Evolutionary conservation across 2,888 invertebrate species (phyloP).

Genomic region (Electrophaes corylata): DNA sequence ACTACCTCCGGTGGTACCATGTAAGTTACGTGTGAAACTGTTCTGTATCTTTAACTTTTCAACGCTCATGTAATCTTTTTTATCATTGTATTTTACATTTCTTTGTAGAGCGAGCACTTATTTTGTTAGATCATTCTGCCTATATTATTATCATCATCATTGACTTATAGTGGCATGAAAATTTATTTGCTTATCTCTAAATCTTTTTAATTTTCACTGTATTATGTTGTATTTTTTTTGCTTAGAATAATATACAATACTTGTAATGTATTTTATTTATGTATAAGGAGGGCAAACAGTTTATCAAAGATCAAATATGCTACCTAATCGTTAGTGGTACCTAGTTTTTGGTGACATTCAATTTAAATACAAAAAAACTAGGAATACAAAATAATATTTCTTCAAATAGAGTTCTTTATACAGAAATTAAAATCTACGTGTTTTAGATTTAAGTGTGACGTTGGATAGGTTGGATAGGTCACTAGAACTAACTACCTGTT

Average conservation of each 20-base stretch:
- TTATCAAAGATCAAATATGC: too few relatives aligned
- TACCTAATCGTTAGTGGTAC: too few relatives aligned
- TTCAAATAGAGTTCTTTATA: not conserved
- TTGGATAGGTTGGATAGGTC: not conserved
- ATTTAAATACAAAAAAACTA: too few relatives aligned
- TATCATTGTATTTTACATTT: slow-evolving; percentile 21
- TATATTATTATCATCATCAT: slow-evolving; percentile 13
- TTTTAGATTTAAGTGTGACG: not conserved
- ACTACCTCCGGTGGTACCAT: slow-evolving; percentile 39
- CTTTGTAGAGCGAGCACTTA: slow-evolving; percentile 21
- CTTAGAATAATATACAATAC: too few relatives aligned
- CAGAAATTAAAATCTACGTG: not conserved
- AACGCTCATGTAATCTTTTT: slow-evolving; percentile 22
- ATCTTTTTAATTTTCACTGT: slow-evolving; percentile 1
- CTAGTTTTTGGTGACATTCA: too few relatives aligned
- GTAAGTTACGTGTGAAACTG: slow-evolving; percentile 52
- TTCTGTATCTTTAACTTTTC: slow-evolving; percentile 23
- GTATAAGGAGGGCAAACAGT: too few relatives aligned
- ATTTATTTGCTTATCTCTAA: slow-evolving; percentile 9
- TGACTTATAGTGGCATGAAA: not conserved
- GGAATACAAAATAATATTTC: not conserved
- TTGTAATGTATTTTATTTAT: too few relatives aligned
- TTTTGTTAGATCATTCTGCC: slow-evolving; percentile 9
- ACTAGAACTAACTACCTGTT: slow-evolving; percentile 9
- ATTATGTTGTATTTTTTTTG: not conserved